phyloP scores from a whole-genome alignment of 2,888 invertebrate species.

The Petrolisthes manimaculis region DNA sequence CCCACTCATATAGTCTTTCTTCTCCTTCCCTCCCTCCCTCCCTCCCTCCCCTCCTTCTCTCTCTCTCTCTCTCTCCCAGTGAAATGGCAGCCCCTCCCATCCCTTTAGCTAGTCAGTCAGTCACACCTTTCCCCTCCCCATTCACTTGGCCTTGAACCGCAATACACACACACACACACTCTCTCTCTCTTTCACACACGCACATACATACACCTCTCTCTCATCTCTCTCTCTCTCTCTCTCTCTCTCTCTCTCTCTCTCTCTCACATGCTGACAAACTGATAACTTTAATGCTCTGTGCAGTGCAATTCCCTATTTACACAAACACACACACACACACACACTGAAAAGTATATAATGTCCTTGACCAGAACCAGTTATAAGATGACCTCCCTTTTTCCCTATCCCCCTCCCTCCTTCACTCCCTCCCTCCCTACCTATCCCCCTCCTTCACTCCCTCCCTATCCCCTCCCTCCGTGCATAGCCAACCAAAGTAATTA shows the following conservation, averaged over 20 bases:
- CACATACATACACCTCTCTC: too few relatives aligned
- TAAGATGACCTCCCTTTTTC: not conserved
- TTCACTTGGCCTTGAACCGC: not conserved
- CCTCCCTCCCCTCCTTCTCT: not conserved
- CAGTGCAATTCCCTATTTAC: too few relatives aligned
- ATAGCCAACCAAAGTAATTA: too few relatives aligned
- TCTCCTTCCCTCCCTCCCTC: not conserved
- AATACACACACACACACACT: not conserved
- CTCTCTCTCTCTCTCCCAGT: not conserved
- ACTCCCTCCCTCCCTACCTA: not conserved
- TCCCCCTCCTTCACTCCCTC: not conserved
- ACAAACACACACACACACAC: not conserved
- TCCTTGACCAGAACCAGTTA: not conserved
- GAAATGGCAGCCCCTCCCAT: not conserved
- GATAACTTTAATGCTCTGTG: too few relatives aligned
- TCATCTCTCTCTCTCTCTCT: too few relatives aligned
- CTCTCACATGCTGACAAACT: too few relatives aligned
- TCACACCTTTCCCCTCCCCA: too few relatives aligned
- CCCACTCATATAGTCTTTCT: not conserved
- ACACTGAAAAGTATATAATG: not conserved
- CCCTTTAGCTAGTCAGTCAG: not conserved
- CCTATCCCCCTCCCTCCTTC: not conserved
- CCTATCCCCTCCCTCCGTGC: not conserved
- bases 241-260: too few relatives aligned
- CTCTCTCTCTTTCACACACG: not conserved